Conservation (phyloP, 2,113 vertebrate species). For the Noturus placidus region DNA sequence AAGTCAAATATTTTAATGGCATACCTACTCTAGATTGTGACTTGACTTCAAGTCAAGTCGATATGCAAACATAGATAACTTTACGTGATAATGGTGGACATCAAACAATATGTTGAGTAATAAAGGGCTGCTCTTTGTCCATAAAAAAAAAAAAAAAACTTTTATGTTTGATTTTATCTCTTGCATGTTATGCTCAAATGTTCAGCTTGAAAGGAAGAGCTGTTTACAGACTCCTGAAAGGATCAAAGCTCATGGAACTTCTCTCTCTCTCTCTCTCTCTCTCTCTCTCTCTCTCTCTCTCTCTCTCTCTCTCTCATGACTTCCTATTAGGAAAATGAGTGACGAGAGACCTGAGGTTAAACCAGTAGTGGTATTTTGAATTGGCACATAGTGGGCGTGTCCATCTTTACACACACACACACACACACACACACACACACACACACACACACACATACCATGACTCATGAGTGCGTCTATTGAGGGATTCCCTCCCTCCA, state of each 20-base stretch:
- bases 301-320: conserved; percentile 21
- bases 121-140: neutral
- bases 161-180: neutral
- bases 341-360: neutral
- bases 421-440: conserved; percentile 11
- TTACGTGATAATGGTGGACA: neutral
- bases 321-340: conserved; percentile 22
- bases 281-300: conserved; percentile 5
- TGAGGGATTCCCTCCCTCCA: conserved; percentile 41
- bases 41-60: neutral
- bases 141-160: too few relatives aligned
- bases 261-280: neutral
- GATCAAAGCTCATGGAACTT: neutral
- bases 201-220: neutral
- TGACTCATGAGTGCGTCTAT: conserved; percentile 21
- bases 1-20: neutral
- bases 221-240: neutral
- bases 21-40: neutral
- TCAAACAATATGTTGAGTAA: neutral
- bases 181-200: neutral
- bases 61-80: neutral
- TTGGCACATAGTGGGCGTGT: conserved; percentile 15
- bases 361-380: conserved; percentile 24
- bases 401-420: conserved; percentile 4
- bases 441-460: conserved; percentile 2